These are phyloP conservation scores for Penaeus vannamei DNA, from an alignment of 1,140 invertebrate species.

Conservation along the genomic window DNA sequence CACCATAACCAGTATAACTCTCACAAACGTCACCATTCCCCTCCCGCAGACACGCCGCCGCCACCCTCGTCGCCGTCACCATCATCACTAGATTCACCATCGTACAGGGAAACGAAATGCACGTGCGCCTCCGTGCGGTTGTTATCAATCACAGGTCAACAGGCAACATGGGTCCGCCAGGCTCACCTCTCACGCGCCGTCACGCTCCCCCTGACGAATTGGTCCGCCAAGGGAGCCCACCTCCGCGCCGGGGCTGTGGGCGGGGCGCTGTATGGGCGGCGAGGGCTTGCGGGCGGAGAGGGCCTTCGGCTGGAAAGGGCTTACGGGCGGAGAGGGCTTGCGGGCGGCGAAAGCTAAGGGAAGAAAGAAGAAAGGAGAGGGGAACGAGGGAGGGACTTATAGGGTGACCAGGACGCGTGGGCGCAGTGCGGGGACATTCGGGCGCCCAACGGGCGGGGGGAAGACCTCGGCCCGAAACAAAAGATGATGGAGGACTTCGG, in stretches of 20 bases:
- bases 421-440: too few species aligned
- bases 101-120: conserved; percentile 29
- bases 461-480: too few species aligned
- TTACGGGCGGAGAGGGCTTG: neutral
- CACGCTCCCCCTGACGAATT: conserved; percentile 53
- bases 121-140: neutral
- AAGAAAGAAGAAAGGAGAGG: neutral
- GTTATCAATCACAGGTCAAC: conserved; percentile 53
- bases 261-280: conserved; percentile 10
- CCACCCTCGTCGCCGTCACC: neutral
- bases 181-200: conserved; percentile 41
- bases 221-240: conserved; percentile 14
- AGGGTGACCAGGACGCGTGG: too few species aligned
- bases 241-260: neutral
- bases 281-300: neutral
- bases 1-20: too few species aligned
- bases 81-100: too few species aligned
- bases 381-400: too few species aligned
- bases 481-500: too few species aligned
- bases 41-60: neutral
- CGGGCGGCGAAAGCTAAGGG: neutral
- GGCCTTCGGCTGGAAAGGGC: neutral
- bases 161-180: conserved; percentile 44
- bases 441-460: too few species aligned
- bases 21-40: neutral